These are phyloP conservation scores for Rhinella marina DNA, from an alignment of 2,797 vertebrate genomes.

Conservation along the genomic window DNA sequence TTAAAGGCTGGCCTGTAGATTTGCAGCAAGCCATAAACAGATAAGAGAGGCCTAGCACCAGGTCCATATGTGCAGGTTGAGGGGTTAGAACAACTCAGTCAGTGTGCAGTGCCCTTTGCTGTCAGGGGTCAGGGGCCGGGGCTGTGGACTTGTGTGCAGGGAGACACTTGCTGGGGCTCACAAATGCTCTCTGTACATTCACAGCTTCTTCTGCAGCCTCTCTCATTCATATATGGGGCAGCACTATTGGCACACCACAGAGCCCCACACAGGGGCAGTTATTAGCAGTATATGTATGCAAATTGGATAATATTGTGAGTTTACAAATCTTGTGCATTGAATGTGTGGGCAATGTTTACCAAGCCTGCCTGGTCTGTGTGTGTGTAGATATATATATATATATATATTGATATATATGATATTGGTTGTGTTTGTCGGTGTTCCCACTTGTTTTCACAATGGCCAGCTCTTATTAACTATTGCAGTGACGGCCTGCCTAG, in stretches of 20 bases:
- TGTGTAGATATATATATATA: no score
- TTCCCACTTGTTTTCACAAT: background rate
- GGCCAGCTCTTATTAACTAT: background rate
- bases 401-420: no score
- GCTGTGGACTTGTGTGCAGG: constrained; percentile 68
- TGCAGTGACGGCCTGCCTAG: background rate
- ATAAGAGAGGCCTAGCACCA: constrained; percentile 62
- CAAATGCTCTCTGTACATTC: constrained; percentile 49
- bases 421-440: no score
- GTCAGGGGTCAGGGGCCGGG: constrained; percentile 72
- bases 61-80: constrained; percentile 70
- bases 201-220: background rate
- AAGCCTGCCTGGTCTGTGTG: no score
- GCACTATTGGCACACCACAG: background rate
- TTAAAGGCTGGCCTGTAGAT: constrained; percentile 55
- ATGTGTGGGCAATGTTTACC: no score
- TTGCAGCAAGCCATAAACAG: constrained; percentile 64
- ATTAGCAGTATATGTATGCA: background rate
- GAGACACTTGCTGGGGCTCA: constrained; percentile 76
- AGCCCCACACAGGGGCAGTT: background rate
- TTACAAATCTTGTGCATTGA: no score
- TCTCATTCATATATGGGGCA: background rate
- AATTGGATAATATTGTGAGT: no score
- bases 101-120: constrained; percentile 75
- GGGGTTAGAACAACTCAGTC: constrained; percentile 78